phyloP scores from a whole-genome alignment of 1,140 invertebrate genomes.

The Harpegnathos saltator region DNA sequence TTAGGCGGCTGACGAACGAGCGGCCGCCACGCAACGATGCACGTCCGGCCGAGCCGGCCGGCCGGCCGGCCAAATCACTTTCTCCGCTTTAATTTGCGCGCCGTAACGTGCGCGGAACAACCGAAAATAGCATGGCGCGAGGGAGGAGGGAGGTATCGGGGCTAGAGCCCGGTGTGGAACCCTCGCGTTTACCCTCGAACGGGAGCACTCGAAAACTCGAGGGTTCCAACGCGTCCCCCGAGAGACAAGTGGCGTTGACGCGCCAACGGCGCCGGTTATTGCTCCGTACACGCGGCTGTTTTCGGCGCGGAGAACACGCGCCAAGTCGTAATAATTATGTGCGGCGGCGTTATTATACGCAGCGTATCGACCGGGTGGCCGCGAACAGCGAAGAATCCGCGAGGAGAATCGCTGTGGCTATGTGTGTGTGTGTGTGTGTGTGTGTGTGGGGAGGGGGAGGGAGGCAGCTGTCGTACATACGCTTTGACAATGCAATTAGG shows the following conservation, averaged over 20 bases:
- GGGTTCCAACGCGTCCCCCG: slow-evolving; percentile 55
- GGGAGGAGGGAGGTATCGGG: neutral
- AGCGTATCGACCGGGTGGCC: neutral
- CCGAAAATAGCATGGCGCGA: slow-evolving; percentile 39
- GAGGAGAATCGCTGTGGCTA: neutral
- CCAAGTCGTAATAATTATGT: slow-evolving; percentile 51
- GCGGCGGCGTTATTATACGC: neutral
- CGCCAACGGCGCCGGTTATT: slow-evolving; percentile 58
- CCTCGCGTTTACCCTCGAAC: slow-evolving; percentile 59
- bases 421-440: too few species aligned
- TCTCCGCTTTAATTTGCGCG: slow-evolving; percentile 72
- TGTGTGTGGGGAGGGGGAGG: too few species aligned
- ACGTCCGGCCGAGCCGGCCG: slow-evolving; percentile 43
- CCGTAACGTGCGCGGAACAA: slow-evolving; percentile 64
- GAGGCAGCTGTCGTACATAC: too few species aligned
- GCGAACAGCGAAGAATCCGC: neutral
- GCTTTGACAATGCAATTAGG: too few species aligned
- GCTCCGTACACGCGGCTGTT: slow-evolving; percentile 45
- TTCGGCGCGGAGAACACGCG: slow-evolving; percentile 45
- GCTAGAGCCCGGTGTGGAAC: slow-evolving; percentile 18
- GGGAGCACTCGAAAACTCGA: slow-evolving; percentile 68
- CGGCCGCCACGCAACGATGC: slow-evolving; percentile 48
- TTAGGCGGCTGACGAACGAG: slow-evolving; percentile 32
- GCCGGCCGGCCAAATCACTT: slow-evolving; percentile 64
- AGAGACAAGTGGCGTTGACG: slow-evolving; percentile 62